Conservation (phyloP, 2,113 vertebrate species). For the Pygoscelis antarcticus region DNA sequence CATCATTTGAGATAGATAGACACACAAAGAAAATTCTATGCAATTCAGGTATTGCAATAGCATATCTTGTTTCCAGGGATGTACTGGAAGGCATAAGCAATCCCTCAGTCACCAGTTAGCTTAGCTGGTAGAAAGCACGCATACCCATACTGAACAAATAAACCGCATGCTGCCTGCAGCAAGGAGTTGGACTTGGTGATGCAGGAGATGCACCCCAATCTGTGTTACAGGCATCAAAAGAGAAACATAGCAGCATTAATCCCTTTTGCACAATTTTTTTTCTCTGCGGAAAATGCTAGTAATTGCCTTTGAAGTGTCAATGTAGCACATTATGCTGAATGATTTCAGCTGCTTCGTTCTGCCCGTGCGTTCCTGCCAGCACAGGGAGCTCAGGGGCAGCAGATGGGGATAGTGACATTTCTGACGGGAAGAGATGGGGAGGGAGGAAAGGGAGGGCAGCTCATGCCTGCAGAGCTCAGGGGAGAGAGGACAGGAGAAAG, state of each 20-base stretch:
- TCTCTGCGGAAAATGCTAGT: not conserved
- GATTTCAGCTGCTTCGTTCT: not conserved
- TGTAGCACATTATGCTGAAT: not conserved
- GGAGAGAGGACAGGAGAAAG: not conserved
- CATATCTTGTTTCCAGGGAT: not conserved
- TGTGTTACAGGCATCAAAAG: not conserved
- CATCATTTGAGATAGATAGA: not conserved
- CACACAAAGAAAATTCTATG: not conserved
- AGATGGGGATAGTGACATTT: constrained; percentile 50
- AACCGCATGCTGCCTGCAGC: not conserved
- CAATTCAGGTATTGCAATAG: not conserved
- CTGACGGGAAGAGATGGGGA: not conserved
- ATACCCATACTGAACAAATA: not conserved
- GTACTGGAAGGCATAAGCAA: not conserved
- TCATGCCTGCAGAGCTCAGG: not conserved
- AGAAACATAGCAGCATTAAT: not conserved
- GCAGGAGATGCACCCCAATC: not conserved
- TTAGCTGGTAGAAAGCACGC: not conserved
- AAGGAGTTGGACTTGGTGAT: not conserved
- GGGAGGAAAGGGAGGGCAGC: not conserved
- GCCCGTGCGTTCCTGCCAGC: not conserved
- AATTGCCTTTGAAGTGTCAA: not conserved
- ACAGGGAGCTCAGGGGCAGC: not conserved
- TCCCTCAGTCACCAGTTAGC: not conserved
- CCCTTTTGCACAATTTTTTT: not conserved